Evolutionary conservation across 2,797 vertebrate genomes (phyloP).

Genomic region (Vultur gryphus): DNA sequence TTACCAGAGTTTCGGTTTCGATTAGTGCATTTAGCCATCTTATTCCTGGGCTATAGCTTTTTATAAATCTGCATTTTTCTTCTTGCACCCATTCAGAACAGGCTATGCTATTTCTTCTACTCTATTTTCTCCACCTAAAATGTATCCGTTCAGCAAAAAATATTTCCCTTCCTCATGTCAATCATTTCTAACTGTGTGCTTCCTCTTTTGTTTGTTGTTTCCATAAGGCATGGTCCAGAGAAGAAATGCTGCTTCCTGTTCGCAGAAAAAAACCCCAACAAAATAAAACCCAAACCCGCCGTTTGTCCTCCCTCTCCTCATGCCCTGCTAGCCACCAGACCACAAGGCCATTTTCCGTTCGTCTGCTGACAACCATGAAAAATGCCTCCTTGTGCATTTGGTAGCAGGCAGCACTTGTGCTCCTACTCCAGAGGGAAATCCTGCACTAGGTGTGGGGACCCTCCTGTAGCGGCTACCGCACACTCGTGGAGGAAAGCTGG

Average conservation of each 20-base stretch:
- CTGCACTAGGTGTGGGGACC: background rate
- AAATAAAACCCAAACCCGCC: background rate
- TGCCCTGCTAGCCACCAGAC: background rate
- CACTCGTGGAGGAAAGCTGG: background rate
- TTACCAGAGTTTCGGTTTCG: background rate
- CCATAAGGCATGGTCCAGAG: fast-evolving
- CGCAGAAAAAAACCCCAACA: background rate
- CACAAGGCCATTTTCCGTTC: background rate
- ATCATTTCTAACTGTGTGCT: background rate
- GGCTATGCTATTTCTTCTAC: background rate
- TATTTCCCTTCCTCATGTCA: background rate
- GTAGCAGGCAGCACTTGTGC: background rate
- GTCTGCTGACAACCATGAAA: background rate
- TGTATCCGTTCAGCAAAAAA: background rate
- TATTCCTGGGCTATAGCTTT: background rate
- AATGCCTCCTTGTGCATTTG: background rate
- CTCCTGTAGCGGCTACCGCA: background rate
- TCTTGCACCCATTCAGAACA: background rate
- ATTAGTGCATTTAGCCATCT: background rate
- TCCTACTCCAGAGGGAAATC: background rate
- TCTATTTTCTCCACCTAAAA: background rate
- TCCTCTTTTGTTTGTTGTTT: background rate
- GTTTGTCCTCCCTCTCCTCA: background rate
- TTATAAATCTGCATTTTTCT: background rate
- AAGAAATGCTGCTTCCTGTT: background rate